phyloP scores from a whole-genome alignment of 2,888 invertebrate species.

The Hermaeophaga mercurialis region DNA sequence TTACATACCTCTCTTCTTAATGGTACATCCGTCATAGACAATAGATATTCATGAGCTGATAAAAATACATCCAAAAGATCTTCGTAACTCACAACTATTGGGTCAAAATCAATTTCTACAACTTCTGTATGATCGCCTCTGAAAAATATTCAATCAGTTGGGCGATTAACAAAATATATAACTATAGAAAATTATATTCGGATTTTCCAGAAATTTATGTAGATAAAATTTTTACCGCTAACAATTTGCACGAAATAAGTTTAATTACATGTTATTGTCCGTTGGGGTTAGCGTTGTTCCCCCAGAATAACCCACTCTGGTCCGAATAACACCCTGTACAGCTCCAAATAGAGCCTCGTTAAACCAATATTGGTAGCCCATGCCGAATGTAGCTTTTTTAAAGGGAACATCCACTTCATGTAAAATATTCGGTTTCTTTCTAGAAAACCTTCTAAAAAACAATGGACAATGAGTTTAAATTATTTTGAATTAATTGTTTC shows the following conservation, averaged over 20 bases:
- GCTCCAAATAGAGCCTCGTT: conserved; percentile 84
- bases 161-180: too few relatives aligned
- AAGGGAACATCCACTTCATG: conserved; percentile 69
- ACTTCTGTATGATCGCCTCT: conserved; percentile 96
- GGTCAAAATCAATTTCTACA: conserved; percentile 89
- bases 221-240: too few relatives aligned
- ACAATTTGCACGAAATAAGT: too few relatives aligned
- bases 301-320: conserved; percentile 93
- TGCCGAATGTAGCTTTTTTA: conserved; percentile 84
- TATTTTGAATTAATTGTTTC: too few relatives aligned
- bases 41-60: conserved; percentile 89
- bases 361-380: conserved; percentile 96
- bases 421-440: conserved; percentile 59
- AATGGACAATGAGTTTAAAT: too few relatives aligned
- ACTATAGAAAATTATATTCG: too few relatives aligned
- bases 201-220: too few relatives aligned
- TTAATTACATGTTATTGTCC: conserved; percentile 84
- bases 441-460: background rate
- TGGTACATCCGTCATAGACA: conserved; percentile 75
- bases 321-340: conserved; percentile 77
- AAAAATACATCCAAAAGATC: conserved; percentile 85
- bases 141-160: too few relatives aligned
- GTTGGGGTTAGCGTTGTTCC: conserved; percentile 81
- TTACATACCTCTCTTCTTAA: conserved; percentile 77
- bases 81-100: conserved; percentile 73